These are phyloP conservation scores for Lasioglossum marginatum DNA, from an alignment of 2,888 invertebrate species.

Conservation along the genomic window DNA sequence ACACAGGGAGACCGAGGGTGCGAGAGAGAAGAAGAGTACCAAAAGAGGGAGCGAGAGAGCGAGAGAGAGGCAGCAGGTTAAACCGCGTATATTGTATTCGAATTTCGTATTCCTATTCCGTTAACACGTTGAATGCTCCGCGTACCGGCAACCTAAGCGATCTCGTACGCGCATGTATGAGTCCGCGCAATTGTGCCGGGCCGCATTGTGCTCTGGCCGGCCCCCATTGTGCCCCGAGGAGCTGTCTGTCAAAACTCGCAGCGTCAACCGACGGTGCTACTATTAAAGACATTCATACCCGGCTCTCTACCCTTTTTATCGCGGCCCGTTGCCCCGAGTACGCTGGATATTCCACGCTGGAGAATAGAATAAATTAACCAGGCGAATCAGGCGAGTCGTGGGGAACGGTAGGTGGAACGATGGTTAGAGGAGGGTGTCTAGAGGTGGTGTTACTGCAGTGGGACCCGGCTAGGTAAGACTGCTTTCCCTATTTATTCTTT, in stretches of 20 bases:
- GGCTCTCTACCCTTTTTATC: constrained; percentile 37
- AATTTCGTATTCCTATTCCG: constrained; percentile 62
- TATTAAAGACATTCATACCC: constrained; percentile 70
- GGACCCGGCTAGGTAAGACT: not conserved
- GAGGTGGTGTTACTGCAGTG: not conserved
- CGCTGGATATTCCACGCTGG: constrained; percentile 24
- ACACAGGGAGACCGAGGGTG: not conserved
- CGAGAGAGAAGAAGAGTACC: not conserved
- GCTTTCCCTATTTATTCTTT: not conserved
- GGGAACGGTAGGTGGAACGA: not conserved
- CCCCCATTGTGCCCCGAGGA: constrained; percentile 68
- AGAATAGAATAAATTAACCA: constrained; percentile 61
- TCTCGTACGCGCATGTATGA: constrained; percentile 68
- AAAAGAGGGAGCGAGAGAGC: not conserved
- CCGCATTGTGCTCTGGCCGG: constrained; percentile 52
- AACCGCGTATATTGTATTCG: constrained; percentile 66
- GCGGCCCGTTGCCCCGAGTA: constrained; percentile 20
- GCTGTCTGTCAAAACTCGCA: constrained; percentile 77
- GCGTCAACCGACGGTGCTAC: constrained; percentile 70
- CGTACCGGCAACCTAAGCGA: constrained; percentile 43
- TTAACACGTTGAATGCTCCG: constrained; percentile 55
- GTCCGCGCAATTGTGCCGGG: constrained; percentile 59
- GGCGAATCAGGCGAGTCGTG: not conserved
- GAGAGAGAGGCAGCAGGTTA: constrained; percentile 60
- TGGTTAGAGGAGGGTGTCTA: not conserved